Base-by-base conservation (phyloP, 2,888 invertebrate genomes). In the Melinaea marsaeus region DNA sequence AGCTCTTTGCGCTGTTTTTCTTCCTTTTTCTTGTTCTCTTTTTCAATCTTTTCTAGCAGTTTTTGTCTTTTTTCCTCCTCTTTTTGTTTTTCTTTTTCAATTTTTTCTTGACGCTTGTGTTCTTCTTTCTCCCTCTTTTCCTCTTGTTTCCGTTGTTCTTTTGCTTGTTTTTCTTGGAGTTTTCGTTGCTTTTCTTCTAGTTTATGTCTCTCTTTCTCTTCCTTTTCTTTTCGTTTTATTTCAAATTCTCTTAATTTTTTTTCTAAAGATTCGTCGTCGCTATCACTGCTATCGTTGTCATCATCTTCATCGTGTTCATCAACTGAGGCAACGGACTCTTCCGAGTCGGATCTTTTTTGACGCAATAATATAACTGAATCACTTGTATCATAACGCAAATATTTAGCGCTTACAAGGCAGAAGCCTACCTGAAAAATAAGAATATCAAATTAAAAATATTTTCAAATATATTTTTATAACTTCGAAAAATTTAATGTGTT, bases 361-460 rank as follows among this genome's bases (percentile, higher is more conserved):
- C 79, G 76, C 67, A 77, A 71, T 70, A 80, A 71, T 60, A 81
- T 70, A 57, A 74, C 77, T 34, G 79, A 72, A 69, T 77, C 76
- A 61, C 72, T 75, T 70, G 68, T 61, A 72, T 88, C 86, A 69
- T 84, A 75, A 13, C 89, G 89, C 67, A 90, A 71, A 74, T 90
- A 84, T 81, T 90, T 90, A 74, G 90, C 88, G 71, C 83, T 84
- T 62, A 79, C 85, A 64, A 84, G 67, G 71, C 85, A 84, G 61
- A 88, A 70, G 77, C 85, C 83, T 65, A 84, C 79, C 90, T 90
- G 77, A 63, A 88, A 86, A 42, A 68, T 61, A 70, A 70, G 64
- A 55, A 32, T 32, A 32, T 32, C 9, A 32, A 9, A 32, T 51
- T 51, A 32, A n/a, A 51, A 4, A 9, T 3, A 9, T 51, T 32